Conservation (phyloP, 2,113 vertebrate species). For the Pungitius pungitius region DNA sequence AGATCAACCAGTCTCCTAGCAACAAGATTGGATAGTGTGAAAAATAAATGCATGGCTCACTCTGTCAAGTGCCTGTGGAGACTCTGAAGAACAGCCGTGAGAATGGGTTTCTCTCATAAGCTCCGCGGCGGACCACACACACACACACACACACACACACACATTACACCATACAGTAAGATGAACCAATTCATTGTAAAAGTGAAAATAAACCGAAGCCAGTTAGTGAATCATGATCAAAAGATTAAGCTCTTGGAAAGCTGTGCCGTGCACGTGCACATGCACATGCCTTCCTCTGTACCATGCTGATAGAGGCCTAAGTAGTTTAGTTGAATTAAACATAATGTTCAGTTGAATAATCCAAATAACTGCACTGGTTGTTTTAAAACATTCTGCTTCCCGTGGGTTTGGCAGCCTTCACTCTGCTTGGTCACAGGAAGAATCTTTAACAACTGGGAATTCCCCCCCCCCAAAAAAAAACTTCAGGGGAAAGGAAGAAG, state of each 20-base stretch:
- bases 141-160: conserved; percentile 12
- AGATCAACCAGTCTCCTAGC: conserved; percentile 71
- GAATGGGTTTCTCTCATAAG: conserved; percentile 54
- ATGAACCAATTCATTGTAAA: background rate
- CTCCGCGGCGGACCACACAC: conserved; percentile 48
- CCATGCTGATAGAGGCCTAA: too few relatives aligned
- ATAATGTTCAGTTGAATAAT: background rate
- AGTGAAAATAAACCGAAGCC: background rate
- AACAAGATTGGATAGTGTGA: conserved; percentile 65
- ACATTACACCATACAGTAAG: background rate
- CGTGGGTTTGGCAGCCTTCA: background rate
- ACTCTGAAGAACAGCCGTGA: conserved; percentile 50
- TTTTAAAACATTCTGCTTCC: background rate
- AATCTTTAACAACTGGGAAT: conserved; percentile 12
- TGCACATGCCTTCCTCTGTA: background rate
- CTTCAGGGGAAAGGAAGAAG: conserved; percentile 7
- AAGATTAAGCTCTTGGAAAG: background rate
- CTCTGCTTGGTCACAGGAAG: background rate
- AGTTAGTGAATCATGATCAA: background rate
- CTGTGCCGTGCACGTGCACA: conserved; percentile 1
- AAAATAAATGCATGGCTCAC: conserved; percentile 61
- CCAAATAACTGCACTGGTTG: background rate
- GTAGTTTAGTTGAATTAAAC: background rate
- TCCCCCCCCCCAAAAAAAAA: background rate
- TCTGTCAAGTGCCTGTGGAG: conserved; percentile 59